Conservation (phyloP, 2,888 invertebrate genomes). For the Sipha maydis region DNA sequence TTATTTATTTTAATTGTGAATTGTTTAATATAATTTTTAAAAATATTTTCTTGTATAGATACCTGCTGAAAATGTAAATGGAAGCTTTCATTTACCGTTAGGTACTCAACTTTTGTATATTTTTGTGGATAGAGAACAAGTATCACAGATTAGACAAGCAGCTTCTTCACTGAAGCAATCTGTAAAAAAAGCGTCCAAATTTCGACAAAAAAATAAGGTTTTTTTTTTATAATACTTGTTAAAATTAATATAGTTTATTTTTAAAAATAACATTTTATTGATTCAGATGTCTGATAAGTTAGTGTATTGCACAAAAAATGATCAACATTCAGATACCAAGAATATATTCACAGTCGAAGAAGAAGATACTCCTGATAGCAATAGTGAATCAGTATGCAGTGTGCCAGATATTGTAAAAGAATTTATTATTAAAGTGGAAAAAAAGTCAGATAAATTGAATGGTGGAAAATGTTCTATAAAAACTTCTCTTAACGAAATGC, state of each 20-base stretch:
- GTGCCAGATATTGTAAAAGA: conserved; percentile 69
- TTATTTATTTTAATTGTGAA: neutral
- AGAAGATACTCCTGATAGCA: conserved; percentile 69
- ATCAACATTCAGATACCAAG: conserved; percentile 66
- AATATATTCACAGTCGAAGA: conserved; percentile 85
- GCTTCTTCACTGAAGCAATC: conserved; percentile 64
- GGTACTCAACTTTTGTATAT: conserved; percentile 84
- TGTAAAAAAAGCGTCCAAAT: conserved; percentile 59
- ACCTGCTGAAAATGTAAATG: conserved; percentile 77
- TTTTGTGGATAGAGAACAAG: conserved; percentile 75
- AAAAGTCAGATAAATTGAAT: conserved; percentile 10
- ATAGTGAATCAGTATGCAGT: conserved; percentile 66
- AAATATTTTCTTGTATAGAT: conserved; percentile 68
- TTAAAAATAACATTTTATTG: neutral
- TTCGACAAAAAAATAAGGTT: conserved; percentile 63
- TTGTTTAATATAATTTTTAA: neutral
- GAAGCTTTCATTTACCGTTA: conserved; percentile 79
- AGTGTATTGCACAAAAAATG: conserved; percentile 31
- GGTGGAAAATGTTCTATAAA: conserved; percentile 34
- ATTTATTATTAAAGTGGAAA: conserved; percentile 69
- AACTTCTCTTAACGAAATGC: conserved; percentile 48
- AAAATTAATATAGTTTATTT: conserved; percentile 1
- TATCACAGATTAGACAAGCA: conserved; percentile 69
- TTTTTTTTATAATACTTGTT: neutral
- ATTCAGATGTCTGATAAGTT: conserved; percentile 40